phyloP scores from a whole-genome alignment of 2,797 vertebrate species.

The Gobionotothen gibberifrons region DNA sequence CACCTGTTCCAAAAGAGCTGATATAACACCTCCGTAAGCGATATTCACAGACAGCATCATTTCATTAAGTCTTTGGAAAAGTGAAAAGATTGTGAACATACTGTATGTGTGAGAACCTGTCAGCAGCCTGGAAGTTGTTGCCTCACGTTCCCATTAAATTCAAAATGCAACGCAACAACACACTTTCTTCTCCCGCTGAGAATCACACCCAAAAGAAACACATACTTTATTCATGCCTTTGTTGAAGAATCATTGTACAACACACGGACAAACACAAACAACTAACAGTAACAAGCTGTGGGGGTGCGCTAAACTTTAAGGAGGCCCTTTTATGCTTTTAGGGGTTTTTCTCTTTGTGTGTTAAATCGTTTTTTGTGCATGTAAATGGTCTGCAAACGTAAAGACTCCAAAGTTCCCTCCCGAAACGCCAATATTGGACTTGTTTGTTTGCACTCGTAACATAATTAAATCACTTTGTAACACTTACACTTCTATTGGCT shows the following conservation, averaged over 20 bases:
- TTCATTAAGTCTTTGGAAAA: constrained; percentile 27
- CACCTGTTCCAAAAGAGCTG: not conserved
- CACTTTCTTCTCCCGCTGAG: not conserved
- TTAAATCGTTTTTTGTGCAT: no score
- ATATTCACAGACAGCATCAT: constrained; percentile 4
- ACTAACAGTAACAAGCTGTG: constrained; percentile 19
- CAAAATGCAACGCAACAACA: constrained; percentile 1
- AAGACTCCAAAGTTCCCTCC: no score
- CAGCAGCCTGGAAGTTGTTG: constrained; percentile 6
- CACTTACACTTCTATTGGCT: no score
- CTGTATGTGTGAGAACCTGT: constrained; percentile 1
- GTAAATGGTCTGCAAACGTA: no score
- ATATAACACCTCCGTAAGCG: constrained; percentile 11
- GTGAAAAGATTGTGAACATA: constrained; percentile 19
- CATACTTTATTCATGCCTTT: not conserved
- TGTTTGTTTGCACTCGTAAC: no score
- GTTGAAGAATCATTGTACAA: not conserved
- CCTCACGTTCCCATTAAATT: constrained; percentile 15
- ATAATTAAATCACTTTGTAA: no score
- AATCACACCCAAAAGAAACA: constrained; percentile 1
- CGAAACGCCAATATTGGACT: no score
- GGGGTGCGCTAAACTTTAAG: not conserved
- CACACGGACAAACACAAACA: constrained; percentile 10
- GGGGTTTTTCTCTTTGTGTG: no score
- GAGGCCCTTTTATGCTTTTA: no score